A percentile compares a stretch with the other conserved stretches of the same genome.
Evolutionary conservation across 53 echinoderm and acorn worm species (phyloP).

Genomic region (Glandiceps talaboti): DNA sequence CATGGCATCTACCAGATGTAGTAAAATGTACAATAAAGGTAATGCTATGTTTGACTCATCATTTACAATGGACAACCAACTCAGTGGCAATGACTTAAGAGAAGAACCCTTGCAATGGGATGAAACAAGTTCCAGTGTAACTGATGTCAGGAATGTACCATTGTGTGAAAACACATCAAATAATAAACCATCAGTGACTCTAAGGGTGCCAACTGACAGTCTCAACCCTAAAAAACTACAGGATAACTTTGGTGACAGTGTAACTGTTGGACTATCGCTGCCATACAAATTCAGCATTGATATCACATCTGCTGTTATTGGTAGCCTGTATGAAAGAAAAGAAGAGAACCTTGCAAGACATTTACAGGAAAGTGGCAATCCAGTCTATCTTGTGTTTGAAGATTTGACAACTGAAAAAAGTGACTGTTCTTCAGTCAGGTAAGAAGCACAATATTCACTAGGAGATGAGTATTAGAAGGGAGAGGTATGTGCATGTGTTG

Average conservation of each 20-base stretch:
- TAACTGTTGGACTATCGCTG: constrained; percentile 21
- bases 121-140: background rate
- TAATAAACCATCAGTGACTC: background rate
- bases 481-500: too few relatives aligned
- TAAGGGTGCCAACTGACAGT: background rate
- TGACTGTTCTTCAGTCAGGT: too few relatives aligned
- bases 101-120: too few relatives aligned
- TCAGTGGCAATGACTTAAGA: too few relatives aligned
- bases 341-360: background rate
- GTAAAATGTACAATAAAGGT: background rate
- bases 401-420: background rate
- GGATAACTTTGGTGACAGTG: constrained; percentile 25
- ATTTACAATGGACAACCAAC: background rate
- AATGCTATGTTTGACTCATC: background rate
- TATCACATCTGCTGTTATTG: constrained; percentile 6
- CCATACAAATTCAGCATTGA: constrained; percentile 39
- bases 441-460: too few relatives aligned
- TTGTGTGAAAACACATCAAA: background rate
- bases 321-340: background rate
- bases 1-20: background rate
- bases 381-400: background rate
- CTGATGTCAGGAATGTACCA: background rate
- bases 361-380: background rate
- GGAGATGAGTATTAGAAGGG: too few relatives aligned
- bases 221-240: constrained; percentile 1